These are phyloP conservation scores for Brenthis ino DNA, from an alignment of 2,888 invertebrate genomes.

Conservation along the genomic window DNA sequence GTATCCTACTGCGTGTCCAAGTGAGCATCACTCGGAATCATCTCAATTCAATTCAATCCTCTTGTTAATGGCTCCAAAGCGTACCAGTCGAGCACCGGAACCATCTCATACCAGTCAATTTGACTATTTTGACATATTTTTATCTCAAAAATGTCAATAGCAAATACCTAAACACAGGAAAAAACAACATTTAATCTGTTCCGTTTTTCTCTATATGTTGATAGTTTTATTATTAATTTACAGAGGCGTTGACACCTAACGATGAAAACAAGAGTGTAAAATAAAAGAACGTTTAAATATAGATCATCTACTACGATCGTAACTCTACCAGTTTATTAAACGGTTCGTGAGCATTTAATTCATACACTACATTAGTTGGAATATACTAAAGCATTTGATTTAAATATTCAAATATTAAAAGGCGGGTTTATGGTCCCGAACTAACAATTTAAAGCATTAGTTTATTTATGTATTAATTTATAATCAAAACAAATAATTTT, in stretches of 20 bases:
- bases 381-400: not conserved
- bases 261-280: constrained; percentile 1
- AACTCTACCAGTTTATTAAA: constrained; percentile 4
- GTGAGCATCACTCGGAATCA: no score
- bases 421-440: not conserved
- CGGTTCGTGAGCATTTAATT: constrained; percentile 1
- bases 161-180: constrained; percentile 5
- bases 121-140: no score
- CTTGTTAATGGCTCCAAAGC: no score
- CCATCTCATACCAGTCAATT: no score
- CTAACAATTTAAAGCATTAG: no score
- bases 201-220: not conserved
- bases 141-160: not conserved
- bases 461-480: no score
- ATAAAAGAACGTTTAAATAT: constrained; percentile 13
- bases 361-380: not conserved
- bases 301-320: constrained; percentile 5
- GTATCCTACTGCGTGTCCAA: no score
- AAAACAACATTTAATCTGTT: constrained; percentile 8
- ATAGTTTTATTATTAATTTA: constrained; percentile 14
- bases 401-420: not conserved
- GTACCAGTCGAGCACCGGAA: no score
- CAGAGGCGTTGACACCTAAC: constrained; percentile 7
- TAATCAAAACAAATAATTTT: no score
- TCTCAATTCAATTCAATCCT: no score